A percentile compares a stretch with the other conserved stretches of the same genome.
Conservation (phyloP, 2,888 invertebrate species). For the Mimas tiliae region DNA sequence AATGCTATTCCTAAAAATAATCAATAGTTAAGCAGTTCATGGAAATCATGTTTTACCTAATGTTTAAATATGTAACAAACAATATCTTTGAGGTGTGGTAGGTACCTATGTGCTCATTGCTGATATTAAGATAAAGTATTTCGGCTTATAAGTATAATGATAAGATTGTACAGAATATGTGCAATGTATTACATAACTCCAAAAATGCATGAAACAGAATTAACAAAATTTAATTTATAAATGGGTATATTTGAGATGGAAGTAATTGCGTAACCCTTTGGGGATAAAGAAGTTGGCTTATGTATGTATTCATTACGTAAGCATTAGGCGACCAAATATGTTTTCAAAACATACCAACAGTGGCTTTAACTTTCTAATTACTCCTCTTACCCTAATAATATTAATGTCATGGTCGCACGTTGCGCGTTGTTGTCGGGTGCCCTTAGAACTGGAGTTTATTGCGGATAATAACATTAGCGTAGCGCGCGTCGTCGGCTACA, state of each 20-base stretch:
- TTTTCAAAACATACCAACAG: conserved; percentile 8
- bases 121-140: conserved; percentile 43
- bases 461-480: conserved; percentile 19
- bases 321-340: background rate
- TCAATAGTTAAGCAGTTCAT: conserved; percentile 29
- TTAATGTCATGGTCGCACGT: background rate
- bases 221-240: background rate
- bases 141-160: conserved; percentile 26
- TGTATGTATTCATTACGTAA: too few relatives aligned
- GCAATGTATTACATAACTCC: conserved; percentile 5
- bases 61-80: conserved; percentile 34
- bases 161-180: conserved; percentile 16
- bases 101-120: conserved; percentile 22
- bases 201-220: background rate
- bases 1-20: background rate
- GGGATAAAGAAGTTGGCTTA: too few relatives aligned
- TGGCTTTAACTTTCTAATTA: background rate
- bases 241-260: too few relatives aligned
- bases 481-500: background rate
- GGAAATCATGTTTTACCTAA: conserved; percentile 25
- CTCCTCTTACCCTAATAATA: background rate
- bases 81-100: conserved; percentile 36
- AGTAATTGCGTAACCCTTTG: too few relatives aligned
- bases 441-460: conserved; percentile 18
- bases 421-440: background rate